Conservation (phyloP, 2,888 invertebrate species). For the Drosophila mimetica region DNA sequence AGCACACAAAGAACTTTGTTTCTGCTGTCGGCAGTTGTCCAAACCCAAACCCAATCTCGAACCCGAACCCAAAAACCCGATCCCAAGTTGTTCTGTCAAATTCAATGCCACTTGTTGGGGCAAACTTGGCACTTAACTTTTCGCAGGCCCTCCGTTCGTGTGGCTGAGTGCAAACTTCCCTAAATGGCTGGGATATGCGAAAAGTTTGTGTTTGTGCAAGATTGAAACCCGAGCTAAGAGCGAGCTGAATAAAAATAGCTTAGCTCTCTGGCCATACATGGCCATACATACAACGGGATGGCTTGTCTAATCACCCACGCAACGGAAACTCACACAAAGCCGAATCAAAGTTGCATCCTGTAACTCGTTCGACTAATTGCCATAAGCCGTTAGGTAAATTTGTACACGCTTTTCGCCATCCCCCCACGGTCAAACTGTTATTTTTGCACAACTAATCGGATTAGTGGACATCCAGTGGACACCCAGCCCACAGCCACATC, state of each 20-base stretch:
- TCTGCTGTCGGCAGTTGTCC: slow-evolving; percentile 37
- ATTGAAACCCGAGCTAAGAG: slow-evolving; percentile 6
- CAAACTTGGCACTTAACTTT: slow-evolving; percentile 34
- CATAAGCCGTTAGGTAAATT: slow-evolving; percentile 67
- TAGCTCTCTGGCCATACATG: slow-evolving; percentile 1
- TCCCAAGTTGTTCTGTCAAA: slow-evolving; percentile 28
- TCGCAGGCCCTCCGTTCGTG: background rate
- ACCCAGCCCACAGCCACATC: slow-evolving; percentile 3
- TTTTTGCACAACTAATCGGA: slow-evolving; percentile 71
- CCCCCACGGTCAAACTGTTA: slow-evolving; percentile 29
- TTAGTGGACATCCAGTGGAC: slow-evolving; percentile 46
- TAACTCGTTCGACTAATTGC: slow-evolving; percentile 68
- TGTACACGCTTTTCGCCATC: slow-evolving; percentile 14
- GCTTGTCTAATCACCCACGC: slow-evolving; percentile 26
- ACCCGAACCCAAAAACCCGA: background rate
- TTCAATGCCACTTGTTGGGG: slow-evolving; percentile 33
- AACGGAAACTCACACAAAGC: slow-evolving; percentile 24
- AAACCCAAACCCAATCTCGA: slow-evolving; percentile 5
- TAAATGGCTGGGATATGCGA: slow-evolving; percentile 14
- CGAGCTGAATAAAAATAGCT: slow-evolving; percentile 19
- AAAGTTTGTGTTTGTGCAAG: slow-evolving; percentile 33
- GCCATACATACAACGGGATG: background rate
- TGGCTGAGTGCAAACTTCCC: slow-evolving; percentile 11
- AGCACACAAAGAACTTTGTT: slow-evolving; percentile 27
- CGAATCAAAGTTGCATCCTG: slow-evolving; percentile 54